phyloP scores from a whole-genome alignment of 2,797 vertebrate species.

The Oophaga sylvatica region DNA sequence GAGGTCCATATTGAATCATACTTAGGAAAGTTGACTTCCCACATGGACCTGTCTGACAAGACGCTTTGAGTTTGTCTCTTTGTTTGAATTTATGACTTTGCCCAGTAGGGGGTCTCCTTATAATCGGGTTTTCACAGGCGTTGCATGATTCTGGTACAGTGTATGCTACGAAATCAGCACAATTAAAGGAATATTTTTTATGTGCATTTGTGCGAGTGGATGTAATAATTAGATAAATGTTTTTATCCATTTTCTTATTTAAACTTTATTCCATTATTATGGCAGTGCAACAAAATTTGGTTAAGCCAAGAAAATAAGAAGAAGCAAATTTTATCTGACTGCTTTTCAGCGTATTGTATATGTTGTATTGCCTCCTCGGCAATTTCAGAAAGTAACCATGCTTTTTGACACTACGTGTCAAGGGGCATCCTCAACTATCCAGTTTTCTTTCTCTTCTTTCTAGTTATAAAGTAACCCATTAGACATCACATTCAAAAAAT shows the following conservation, averaged over 20 bases:
- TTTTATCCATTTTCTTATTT: background rate
- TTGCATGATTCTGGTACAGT: background rate
- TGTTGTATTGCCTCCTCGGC: too few species aligned
- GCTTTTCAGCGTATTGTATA: background rate
- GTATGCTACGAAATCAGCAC: background rate
- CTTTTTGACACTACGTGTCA: too few species aligned
- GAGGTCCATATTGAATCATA: too few species aligned
- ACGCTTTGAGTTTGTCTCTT: background rate
- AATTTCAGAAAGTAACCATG: too few species aligned
- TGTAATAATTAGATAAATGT: background rate
- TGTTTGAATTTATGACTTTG: background rate
- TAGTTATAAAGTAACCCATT: too few species aligned
- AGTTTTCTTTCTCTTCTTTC: too few species aligned
- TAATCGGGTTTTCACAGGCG: background rate
- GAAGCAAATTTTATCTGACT: background rate
- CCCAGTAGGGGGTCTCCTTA: slow-evolving; percentile 40
- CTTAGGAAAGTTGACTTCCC: too few species aligned
- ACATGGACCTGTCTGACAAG: background rate
- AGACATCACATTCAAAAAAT: too few species aligned
- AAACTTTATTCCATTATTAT: background rate
- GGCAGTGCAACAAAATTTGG: background rate
- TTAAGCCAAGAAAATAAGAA: background rate
- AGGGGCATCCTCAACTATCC: too few species aligned
- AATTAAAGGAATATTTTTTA: background rate
- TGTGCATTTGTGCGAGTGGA: background rate